phyloP scores from a whole-genome alignment of 2,113 vertebrate species.

The Nothoprocta pentlandii region DNA sequence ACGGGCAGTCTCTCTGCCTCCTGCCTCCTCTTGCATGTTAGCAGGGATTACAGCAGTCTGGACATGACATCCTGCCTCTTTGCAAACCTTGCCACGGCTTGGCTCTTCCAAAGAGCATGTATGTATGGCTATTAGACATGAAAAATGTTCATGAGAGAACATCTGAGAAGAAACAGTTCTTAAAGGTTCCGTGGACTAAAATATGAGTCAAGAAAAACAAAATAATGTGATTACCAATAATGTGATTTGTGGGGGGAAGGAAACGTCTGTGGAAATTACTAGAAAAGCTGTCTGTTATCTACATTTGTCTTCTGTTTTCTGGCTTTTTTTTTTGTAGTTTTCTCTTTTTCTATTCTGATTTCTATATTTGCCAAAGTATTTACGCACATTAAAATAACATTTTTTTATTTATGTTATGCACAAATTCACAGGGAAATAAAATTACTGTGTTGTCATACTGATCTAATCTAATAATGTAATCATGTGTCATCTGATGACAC shows the following conservation, averaged over 20 bases:
- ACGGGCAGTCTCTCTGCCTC: not conserved
- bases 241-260: no score
- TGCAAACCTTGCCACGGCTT: not conserved
- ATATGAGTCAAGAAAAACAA: not conserved
- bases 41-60: no score
- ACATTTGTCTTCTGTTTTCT: not conserved
- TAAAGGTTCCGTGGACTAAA: not conserved
- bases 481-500: fast-evolving
- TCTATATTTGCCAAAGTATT: not conserved
- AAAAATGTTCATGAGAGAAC: not conserved
- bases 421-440: not conserved
- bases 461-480: not conserved
- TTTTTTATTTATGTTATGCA: not conserved
- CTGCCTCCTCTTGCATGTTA: no score
- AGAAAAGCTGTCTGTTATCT: not conserved
- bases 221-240: not conserved
- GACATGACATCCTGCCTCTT: not conserved
- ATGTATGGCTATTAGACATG: not conserved
- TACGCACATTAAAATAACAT: not conserved
- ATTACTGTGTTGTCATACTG: not conserved
- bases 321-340: not conserved
- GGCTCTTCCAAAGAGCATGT: not conserved
- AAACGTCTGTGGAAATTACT: not conserved
- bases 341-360: not conserved
- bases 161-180: not conserved